Evolutionary conservation across 2,797 vertebrate genomes (phyloP).

Genomic region (Odontamblyopus rebecca): DNA sequence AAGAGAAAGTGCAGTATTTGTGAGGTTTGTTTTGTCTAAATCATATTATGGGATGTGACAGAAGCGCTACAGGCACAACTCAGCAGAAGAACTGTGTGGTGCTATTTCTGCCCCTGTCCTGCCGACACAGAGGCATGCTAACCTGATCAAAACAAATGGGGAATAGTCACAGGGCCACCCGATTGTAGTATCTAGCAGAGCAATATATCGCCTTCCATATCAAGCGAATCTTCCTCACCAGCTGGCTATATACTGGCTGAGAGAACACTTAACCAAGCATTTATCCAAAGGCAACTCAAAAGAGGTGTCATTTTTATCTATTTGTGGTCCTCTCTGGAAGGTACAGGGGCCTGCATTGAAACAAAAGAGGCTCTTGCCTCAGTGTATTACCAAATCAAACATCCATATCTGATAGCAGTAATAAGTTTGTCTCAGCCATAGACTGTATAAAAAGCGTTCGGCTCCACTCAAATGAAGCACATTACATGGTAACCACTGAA

Average conservation of each 20-base stretch:
- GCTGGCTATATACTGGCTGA: constrained; percentile 67
- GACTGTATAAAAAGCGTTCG: too few species aligned
- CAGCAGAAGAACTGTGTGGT: constrained; percentile 40
- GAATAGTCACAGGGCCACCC: constrained; percentile 43
- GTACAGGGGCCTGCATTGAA: constrained; percentile 52
- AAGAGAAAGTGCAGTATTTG: constrained; percentile 25
- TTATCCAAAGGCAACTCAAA: constrained; percentile 65
- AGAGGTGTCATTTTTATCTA: constrained; percentile 72
- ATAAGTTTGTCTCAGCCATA: background rate
- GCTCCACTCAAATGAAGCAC: too few species aligned
- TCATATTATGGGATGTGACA: constrained; percentile 64
- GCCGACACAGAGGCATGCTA: constrained; percentile 38
- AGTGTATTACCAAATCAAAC: background rate
- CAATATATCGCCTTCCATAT: constrained; percentile 62
- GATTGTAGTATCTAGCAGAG: constrained; percentile 29
- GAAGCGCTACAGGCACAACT: constrained; percentile 51
- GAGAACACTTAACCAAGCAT: constrained; percentile 73
- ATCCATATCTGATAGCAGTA: background rate
- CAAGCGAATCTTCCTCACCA: constrained; percentile 65
- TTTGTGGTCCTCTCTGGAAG: constrained; percentile 54
- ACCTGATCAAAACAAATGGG: constrained; percentile 68
- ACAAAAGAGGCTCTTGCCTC: constrained; percentile 46
- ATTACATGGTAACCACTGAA: too few species aligned
- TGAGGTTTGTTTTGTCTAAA: constrained; percentile 40
- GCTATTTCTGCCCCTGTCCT: constrained; percentile 36